phyloP scores from a whole-genome alignment of 2,797 vertebrate species.

The Silurus aristotelis region DNA sequence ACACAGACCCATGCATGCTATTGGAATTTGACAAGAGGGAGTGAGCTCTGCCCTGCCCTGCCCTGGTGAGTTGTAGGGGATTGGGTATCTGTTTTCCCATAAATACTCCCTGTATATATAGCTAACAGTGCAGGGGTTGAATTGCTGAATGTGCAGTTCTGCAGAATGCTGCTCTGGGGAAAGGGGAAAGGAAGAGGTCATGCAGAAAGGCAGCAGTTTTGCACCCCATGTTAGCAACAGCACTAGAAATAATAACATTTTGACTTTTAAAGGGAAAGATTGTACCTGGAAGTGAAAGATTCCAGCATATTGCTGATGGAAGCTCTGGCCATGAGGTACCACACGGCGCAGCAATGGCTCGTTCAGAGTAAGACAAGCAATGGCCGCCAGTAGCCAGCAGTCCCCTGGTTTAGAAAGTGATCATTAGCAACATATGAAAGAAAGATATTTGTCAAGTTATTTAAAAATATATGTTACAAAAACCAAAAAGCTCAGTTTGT shows the following conservation, averaged over 20 bases:
- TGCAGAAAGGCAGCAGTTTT: constrained; percentile 4
- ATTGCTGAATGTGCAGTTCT: constrained; percentile 43
- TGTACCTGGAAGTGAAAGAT: constrained; percentile 64
- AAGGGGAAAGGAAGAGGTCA: constrained; percentile 14
- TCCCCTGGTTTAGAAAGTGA: constrained; percentile 49
- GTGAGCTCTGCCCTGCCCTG: constrained; percentile 20
- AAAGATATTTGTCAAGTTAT: neutral
- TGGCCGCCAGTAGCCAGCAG: constrained; percentile 65
- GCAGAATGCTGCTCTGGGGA: constrained; percentile 42
- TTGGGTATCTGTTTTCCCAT: constrained; percentile 41
- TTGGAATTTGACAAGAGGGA: constrained; percentile 52
- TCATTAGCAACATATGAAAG: neutral
- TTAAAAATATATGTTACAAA: neutral
- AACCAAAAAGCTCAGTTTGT: neutral
- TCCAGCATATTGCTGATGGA: constrained; percentile 59
- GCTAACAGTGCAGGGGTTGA: constrained; percentile 38
- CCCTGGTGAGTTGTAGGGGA: constrained; percentile 27
- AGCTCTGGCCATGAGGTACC: constrained; percentile 63
- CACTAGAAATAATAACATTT: neutral
- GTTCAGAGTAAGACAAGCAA: constrained; percentile 63
- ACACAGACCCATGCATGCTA: constrained; percentile 28
- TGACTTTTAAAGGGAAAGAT: neutral
- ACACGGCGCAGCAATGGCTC: constrained; percentile 59
- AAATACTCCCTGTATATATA: constrained; percentile 58
- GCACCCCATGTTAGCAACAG: neutral